phyloP scores from a whole-genome alignment of 2,797 vertebrate genomes.

The Galaxias olidus region DNA sequence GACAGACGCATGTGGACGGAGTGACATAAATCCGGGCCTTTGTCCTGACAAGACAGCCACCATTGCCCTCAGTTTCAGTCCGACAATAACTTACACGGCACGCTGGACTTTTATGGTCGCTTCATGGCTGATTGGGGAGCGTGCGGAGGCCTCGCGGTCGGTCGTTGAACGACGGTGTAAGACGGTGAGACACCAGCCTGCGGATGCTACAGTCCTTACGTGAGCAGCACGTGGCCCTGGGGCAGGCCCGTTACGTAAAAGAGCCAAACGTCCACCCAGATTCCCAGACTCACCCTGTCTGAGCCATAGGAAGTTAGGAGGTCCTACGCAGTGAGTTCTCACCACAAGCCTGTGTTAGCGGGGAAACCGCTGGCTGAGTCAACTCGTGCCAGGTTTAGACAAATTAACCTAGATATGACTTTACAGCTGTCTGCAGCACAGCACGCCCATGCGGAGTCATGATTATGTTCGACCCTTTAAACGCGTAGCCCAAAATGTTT shows the following conservation, averaged over 20 bases:
- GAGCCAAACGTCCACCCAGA: conserved; percentile 11
- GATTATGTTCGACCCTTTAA: conserved; percentile 68
- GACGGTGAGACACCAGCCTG: conserved; percentile 37
- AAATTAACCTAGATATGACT: conserved; percentile 65
- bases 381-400: conserved; percentile 43
- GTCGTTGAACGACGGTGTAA: conserved; percentile 3
- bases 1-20: conserved; percentile 39
- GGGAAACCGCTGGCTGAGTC: conserved; percentile 52
- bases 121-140: conserved; percentile 10
- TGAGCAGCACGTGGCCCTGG: conserved; percentile 15
- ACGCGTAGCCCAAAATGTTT: conserved; percentile 76
- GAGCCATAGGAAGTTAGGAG: conserved; percentile 11
- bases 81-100: conserved; percentile 23
- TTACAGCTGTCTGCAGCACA: conserved; percentile 43
- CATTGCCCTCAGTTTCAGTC: conserved; percentile 18
- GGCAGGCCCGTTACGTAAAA: conserved; percentile 18
- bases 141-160: background rate
- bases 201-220: conserved; percentile 25
- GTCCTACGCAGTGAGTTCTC: conserved; percentile 20
- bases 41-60: conserved; percentile 47
- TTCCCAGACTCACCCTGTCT: conserved; percentile 33
- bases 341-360: conserved; percentile 19
- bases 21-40: conserved; percentile 52
- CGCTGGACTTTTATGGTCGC: background rate
- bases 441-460: conserved; percentile 63